Evolutionary conservation across 2,797 vertebrate species (phyloP).

Genomic region (Falco novaeseelandiae): DNA sequence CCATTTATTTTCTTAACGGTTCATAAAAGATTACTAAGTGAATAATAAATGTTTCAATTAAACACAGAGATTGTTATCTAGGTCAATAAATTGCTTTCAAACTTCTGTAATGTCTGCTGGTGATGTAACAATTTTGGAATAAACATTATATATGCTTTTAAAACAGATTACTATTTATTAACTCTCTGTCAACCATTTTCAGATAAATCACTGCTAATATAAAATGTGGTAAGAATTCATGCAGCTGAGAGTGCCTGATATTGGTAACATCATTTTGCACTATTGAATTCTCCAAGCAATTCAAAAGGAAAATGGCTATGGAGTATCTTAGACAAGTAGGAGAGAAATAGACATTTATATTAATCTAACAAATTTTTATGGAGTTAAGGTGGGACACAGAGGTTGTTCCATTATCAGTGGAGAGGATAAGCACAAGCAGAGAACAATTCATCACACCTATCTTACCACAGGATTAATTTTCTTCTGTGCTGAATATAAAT

Average conservation of each 20-base stretch:
- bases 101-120: background rate
- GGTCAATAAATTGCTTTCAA: conserved; percentile 37
- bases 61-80: conserved; percentile 44
- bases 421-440: conserved; percentile 4
- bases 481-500: conserved; percentile 50
- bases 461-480: conserved; percentile 53
- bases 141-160: background rate
- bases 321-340: background rate
- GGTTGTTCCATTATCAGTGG: conserved; percentile 9
- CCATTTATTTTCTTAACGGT: conserved; percentile 38
- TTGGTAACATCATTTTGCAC: background rate
- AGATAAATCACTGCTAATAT: background rate
- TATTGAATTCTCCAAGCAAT: background rate
- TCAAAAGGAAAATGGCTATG: background rate
- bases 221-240: background rate
- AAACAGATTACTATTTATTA: background rate
- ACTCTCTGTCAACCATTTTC: background rate
- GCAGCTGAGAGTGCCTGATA: background rate
- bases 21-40: conserved; percentile 28
- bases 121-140: background rate
- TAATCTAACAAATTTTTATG: conserved; percentile 24
- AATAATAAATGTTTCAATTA: conserved; percentile 54
- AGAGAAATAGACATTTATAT: conserved; percentile 40
- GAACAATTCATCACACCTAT: conserved; percentile 43
- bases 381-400: conserved; percentile 7